A percentile compares a stretch with the other conserved stretches of the same genome.
phyloP scores from a whole-genome alignment of 2,888 invertebrate species.

The Melieria omissa region DNA sequence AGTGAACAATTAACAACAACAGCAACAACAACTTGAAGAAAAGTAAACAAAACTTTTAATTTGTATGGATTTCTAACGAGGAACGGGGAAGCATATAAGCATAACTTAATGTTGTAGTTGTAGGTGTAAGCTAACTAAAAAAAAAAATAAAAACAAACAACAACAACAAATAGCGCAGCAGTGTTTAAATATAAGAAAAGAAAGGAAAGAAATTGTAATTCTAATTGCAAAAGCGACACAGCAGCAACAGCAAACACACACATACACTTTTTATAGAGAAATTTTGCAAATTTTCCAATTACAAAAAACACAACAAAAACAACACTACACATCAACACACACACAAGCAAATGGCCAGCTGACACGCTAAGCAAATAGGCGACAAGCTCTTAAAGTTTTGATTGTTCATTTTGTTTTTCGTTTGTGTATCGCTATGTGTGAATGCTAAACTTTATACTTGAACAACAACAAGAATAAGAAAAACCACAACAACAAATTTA shows the following conservation, averaged over 20 bases:
- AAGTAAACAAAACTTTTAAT: not conserved
- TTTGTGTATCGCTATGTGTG: not conserved
- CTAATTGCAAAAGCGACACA: too few relatives aligned
- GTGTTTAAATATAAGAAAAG: not conserved
- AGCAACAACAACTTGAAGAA: too few relatives aligned
- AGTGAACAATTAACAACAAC: not conserved
- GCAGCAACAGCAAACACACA: too few relatives aligned
- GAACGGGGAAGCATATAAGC: constrained; percentile 25
- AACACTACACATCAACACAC: constrained; percentile 7
- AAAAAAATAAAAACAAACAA: constrained; percentile 2
- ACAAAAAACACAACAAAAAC: constrained; percentile 21
- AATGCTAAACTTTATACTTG: not conserved
- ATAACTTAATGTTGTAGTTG: constrained; percentile 38
- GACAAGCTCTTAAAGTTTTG: too few relatives aligned
- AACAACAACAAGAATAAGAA: not conserved
- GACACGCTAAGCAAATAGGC: constrained; percentile 4
- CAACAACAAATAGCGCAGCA: not conserved
- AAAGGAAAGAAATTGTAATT: not conserved
- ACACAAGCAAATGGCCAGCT: constrained; percentile 21
- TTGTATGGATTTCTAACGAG: constrained; percentile 10
- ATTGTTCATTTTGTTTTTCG: not conserved
- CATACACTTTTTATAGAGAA: constrained; percentile 33
- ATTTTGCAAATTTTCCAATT: constrained; percentile 32
- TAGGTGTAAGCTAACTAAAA: constrained; percentile 36
- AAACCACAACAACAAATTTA: not conserved